Percentiles rank a stretch among this genome's conserved stretches.
Evolutionary conservation across 2,888 invertebrate genomes (phyloP).

Genomic region (Drosophila diplacantha): DNA sequence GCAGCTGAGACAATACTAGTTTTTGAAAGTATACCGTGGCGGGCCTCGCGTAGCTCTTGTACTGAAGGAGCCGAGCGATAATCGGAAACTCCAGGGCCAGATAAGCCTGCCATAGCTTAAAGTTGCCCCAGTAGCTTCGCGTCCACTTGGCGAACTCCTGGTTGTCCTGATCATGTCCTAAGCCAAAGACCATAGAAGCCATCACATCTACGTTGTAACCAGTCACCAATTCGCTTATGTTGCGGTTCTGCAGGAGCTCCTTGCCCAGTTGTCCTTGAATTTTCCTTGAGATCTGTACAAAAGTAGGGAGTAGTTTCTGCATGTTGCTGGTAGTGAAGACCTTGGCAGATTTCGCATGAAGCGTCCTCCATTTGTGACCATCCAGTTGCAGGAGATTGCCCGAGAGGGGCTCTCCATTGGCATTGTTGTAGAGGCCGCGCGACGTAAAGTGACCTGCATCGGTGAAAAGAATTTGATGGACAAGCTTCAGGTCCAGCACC

Average conservation of each 20-base stretch:
- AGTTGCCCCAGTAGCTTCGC: conserved; percentile 50
- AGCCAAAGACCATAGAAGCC: conserved; percentile 78
- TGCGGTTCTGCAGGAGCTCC: conserved; percentile 50
- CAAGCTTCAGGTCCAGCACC: conserved; percentile 73
- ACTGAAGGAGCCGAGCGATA: conserved; percentile 61
- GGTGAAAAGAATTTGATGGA: conserved; percentile 67
- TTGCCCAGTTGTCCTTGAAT: conserved; percentile 60
- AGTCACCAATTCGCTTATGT: conserved; percentile 78
- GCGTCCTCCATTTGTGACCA: conserved; percentile 75
- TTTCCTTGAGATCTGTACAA: conserved; percentile 55
- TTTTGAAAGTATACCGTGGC: conserved; percentile 68
- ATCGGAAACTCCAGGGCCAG: conserved; percentile 63
- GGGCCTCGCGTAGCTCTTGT: conserved; percentile 50
- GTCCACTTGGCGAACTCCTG: conserved; percentile 74
- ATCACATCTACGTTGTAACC: conserved; percentile 79
- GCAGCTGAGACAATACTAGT: conserved; percentile 59
- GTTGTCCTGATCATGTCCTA: conserved; percentile 74
- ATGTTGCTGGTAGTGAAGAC: conserved; percentile 70
- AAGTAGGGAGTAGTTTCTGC: conserved; percentile 60
- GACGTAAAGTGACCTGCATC: conserved; percentile 73
- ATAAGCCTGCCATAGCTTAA: conserved; percentile 58
- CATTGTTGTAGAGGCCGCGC: conserved; percentile 73
- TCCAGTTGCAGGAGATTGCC: conserved; percentile 77
- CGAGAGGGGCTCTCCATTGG: conserved; percentile 75
- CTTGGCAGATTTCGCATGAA: conserved; percentile 67